phyloP scores from a whole-genome alignment of 2,888 invertebrate genomes.

The Caenorhabditis imperialis region DNA sequence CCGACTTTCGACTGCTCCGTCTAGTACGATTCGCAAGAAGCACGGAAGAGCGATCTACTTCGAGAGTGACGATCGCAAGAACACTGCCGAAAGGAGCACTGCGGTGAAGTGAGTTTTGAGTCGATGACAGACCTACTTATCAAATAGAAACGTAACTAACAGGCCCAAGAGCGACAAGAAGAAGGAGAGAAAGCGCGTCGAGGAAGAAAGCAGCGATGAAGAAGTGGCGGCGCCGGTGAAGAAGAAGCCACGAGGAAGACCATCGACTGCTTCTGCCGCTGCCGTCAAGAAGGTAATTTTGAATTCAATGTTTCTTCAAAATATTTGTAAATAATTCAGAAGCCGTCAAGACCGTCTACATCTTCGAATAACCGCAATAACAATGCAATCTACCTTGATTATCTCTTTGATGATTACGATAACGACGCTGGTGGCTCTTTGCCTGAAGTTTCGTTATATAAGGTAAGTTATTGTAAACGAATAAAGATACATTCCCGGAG shows the following conservation, averaged over 20 bases:
- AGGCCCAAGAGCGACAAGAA: slow-evolving; percentile 4
- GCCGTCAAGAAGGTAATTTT: too few relatives aligned
- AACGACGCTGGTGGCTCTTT: slow-evolving; percentile 15
- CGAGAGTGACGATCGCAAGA: slow-evolving; percentile 18
- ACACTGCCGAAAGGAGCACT: background rate
- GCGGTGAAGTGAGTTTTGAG: slow-evolving; percentile 4
- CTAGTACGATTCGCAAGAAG: slow-evolving; percentile 23
- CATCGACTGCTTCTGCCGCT: background rate
- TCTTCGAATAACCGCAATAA: background rate
- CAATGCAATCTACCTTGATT: slow-evolving; percentile 20
- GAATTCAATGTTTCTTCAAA: too few relatives aligned
- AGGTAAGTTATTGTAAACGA: slow-evolving; percentile 5
- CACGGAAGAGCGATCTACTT: slow-evolving; percentile 22
- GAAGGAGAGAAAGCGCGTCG: slow-evolving; percentile 24
- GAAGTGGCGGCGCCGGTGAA: slow-evolving; percentile 2
- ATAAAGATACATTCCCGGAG: too few relatives aligned
- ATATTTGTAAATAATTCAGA: slow-evolving; percentile 18
- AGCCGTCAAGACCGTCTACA: background rate
- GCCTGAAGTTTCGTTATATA: slow-evolving; percentile 15
- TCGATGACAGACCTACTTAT: background rate
- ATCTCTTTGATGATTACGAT: slow-evolving; percentile 22
- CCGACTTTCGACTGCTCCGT: slow-evolving; percentile 27
- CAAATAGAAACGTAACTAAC: slow-evolving; percentile 13
- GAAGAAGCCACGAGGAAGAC: slow-evolving; percentile 23
- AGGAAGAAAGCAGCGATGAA: slow-evolving; percentile 31